phyloP scores from a whole-genome alignment of 2,113 vertebrate species.

The Mesoclemmys tuberculata region DNA sequence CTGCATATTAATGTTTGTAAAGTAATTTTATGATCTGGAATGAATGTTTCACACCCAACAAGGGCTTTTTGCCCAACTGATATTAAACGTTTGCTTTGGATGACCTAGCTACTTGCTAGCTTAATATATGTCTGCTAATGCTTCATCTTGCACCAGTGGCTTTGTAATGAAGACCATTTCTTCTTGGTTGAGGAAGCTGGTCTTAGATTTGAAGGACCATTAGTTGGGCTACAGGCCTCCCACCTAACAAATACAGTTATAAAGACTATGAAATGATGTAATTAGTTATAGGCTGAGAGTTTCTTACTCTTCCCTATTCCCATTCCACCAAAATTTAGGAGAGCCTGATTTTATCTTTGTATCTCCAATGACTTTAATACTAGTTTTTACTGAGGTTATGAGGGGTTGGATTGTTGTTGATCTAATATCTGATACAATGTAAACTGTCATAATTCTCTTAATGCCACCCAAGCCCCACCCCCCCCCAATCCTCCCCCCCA shows the following conservation, averaged over 20 bases:
- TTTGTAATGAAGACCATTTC: conserved; percentile 19
- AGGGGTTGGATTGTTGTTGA: neutral
- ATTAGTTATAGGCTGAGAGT: neutral
- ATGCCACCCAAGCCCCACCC: conserved; percentile 23
- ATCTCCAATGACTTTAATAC: neutral
- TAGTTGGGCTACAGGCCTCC: neutral
- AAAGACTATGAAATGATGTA: neutral
- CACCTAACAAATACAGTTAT: neutral
- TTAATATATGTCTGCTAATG: conserved; percentile 22
- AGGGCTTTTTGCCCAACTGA: neutral
- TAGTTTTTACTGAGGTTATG: neutral
- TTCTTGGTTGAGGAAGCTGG: neutral
- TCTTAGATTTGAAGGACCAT: neutral
- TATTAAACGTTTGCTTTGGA: conserved; percentile 20
- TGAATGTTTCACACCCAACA: neutral
- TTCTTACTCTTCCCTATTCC: conserved; percentile 31
- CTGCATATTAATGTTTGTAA: neutral
- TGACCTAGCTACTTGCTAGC: conserved; percentile 19
- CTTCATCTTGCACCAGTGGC: conserved; percentile 16
- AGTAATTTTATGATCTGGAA: neutral
- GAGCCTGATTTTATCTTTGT: conserved; percentile 34
- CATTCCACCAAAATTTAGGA: conserved; percentile 39
- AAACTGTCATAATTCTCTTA: conserved; percentile 2
- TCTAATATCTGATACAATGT: conserved; percentile 53
- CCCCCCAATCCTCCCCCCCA: conserved; percentile 9